phyloP scores from a whole-genome alignment of 2,888 invertebrate species.

The Lasioglossum lativentre region DNA sequence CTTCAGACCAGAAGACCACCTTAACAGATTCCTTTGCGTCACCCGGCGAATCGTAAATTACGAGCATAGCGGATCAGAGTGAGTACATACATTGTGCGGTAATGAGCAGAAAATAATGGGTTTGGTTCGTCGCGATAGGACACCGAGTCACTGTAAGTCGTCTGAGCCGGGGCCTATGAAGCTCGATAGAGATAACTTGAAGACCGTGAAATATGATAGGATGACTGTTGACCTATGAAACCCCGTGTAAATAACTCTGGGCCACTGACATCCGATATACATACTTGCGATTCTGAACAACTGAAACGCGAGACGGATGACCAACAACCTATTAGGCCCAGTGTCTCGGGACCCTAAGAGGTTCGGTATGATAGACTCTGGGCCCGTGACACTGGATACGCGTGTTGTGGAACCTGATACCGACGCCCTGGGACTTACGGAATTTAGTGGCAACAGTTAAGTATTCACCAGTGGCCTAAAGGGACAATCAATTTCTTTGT shows the following conservation, averaged over 20 bases:
- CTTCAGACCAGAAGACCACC: neutral
- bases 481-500: too few relatives aligned
- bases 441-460: neutral
- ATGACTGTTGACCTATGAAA: conserved; percentile 8
- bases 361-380: neutral
- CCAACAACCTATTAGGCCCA: neutral
- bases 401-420: neutral
- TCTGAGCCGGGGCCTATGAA: neutral
- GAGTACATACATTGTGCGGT: neutral
- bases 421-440: too few relatives aligned
- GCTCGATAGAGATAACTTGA: neutral
- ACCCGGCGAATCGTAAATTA: conserved; percentile 16
- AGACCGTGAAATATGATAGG: conserved; percentile 2
- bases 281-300: neutral
- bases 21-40: conserved; percentile 16
- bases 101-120: neutral
- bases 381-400: neutral
- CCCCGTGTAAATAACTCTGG: neutral
- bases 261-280: conserved; percentile 5
- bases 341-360: neutral
- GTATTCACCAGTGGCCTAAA: neutral
- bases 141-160: neutral
- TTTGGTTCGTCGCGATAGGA: neutral
- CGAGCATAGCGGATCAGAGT: neutral
- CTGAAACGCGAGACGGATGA: conserved; percentile 6